Conservation (phyloP, 2,888 invertebrate genomes). For the Rhaphigaster nebulosa region DNA sequence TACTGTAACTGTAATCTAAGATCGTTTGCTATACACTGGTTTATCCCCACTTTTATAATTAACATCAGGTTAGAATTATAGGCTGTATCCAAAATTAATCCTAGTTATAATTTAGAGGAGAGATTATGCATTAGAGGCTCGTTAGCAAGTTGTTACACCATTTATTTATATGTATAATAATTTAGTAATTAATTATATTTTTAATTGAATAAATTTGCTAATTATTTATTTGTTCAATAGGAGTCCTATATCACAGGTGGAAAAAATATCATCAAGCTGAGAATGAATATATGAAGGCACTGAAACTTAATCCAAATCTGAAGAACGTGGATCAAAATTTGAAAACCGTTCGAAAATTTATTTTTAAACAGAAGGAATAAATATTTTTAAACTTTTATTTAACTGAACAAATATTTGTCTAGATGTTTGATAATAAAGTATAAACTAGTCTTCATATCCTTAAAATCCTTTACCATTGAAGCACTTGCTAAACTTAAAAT, state of each 20-base stretch:
- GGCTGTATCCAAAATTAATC: too few species aligned
- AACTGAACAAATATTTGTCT: constrained; percentile 33
- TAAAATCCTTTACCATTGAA: background rate
- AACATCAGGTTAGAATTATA: too few species aligned
- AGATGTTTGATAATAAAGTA: constrained; percentile 43
- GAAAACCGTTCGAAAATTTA: constrained; percentile 69
- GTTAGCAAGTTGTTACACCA: too few species aligned
- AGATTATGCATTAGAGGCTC: too few species aligned
- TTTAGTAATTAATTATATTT: background rate
- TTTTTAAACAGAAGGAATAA: constrained; percentile 51
- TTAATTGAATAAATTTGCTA: background rate
- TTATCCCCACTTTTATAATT: too few species aligned
- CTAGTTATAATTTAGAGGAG: too few species aligned
- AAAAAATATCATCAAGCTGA: constrained; percentile 82
- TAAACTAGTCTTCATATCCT: background rate
- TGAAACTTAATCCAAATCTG: constrained; percentile 79
- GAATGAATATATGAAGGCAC: constrained; percentile 80
- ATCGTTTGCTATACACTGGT: too few species aligned
- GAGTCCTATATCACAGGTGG: constrained; percentile 94
- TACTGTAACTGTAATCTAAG: too few species aligned
- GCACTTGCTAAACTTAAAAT: background rate
- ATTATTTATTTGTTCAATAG: constrained; percentile 69
- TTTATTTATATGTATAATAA: background rate
- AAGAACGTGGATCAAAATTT: constrained; percentile 81
- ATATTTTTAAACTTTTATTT: constrained; percentile 54